Base-by-base conservation (phyloP, 2,888 invertebrate genomes). In the Tachina fera region DNA sequence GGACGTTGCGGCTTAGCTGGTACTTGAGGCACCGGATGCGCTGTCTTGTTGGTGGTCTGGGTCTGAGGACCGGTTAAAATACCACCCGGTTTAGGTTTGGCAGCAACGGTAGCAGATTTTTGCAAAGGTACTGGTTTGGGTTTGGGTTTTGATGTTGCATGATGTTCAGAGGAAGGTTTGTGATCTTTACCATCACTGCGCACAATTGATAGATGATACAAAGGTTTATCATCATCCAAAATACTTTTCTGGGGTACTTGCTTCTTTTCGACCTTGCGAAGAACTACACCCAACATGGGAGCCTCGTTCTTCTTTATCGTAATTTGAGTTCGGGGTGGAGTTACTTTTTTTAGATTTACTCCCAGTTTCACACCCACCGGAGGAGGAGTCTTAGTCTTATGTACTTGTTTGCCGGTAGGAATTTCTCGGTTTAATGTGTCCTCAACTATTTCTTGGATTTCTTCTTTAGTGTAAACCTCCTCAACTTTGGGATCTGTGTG, bases 201-300 rank as follows among this genome's bases (percentile, higher is more conserved):
- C 41, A 92, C 92, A 74, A 93, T 92, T 0, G 92, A 92, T 3
- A 92, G 87, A 82, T 92, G 92, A 80, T 92, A 92, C 13, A 92
- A 87, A 0, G 92, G 92, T 47, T 92, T 91, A 81, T 92, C 92
- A 81, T 92, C 92, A 58, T 92, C 93, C 13, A 92, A 87, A 16
- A 92, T 91, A 80, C 93, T 92, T 84, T 93, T 93, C 22, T 91
- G 90, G 0, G 91, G 92, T 71, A 87, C 91, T 1, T 87, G 87
- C 87, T 93, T 93, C 87, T 91, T 92, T 51, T 92, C 92, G 5
- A 92, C 92, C 47, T 90, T 90, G 9, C 93, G 92, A 61, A 93
- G 83, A 0, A 93, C 93, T 1, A 92, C 93, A 13, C 92, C 92
- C 77, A 93, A 85, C 91, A 92, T 91, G 41, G 92, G 92, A 0